Base-by-base conservation (phyloP, 2,888 invertebrate genomes). In the Gari tellinella region DNA sequence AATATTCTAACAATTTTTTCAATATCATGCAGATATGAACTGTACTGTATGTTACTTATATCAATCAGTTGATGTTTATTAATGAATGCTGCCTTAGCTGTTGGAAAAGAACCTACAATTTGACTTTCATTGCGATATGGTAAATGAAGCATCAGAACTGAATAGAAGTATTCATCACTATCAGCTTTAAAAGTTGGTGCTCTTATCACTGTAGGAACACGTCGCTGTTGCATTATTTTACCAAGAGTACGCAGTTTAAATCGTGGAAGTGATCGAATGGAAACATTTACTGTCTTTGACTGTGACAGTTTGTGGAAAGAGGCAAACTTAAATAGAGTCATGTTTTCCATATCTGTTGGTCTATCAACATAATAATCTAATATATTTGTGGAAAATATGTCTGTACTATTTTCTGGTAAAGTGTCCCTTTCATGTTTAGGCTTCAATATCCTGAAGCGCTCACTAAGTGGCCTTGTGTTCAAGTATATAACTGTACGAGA, bases 131-230 rank as follows among this genome's bases (percentile, higher is more conserved):
- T 25, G 23, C 64, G 26, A 48, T 64, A 60, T 45, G 72, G 76
- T 19, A 67, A 55, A 55, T 67, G 55, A 15, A 67, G 46, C 31
- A 76, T n/a, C 12, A 68, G 26, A 12, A 67, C 25, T 40, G 68
- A 60, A 48, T 45, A 74, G 48, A 64, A 74, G 37, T 64, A 74
- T 12, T 68, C 31, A 56, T 74, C 69, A 61, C 37, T 60, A 37
- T 23, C 21, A 26, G 53, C 14, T 17, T 21, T 19, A 31, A 67
- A 53, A 12, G 21, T 49, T 57, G 63, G 63, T 45, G 56, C 52
- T 48, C 63, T 48, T 7, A 73, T 57, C 10, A 73, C 46, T 21
- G 58, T 52, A 23, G 55, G 17, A 25, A 38, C 49, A 23, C 41
- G 26, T 51, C 64, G 26, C 23, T 55, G 52, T n/a, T 60, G 48